Evolutionary conservation across 2,888 invertebrate species (phyloP).

Genomic region (Melitaea athalia): DNA sequence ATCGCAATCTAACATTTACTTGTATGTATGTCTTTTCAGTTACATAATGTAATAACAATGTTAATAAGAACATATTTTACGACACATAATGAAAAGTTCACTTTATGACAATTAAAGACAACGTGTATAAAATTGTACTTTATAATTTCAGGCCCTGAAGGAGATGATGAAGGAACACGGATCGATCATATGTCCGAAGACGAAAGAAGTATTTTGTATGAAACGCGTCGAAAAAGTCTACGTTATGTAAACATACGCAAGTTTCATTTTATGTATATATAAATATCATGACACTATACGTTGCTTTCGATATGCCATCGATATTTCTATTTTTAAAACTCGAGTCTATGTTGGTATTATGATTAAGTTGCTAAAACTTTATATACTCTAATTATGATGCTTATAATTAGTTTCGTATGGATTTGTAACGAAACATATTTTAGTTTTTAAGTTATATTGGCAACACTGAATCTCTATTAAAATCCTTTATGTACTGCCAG

Average conservation of each 20-base stretch:
- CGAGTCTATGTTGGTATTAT: constrained; percentile 12
- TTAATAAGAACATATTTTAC: too few relatives aligned
- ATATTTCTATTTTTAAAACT: background rate
- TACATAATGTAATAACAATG: too few relatives aligned
- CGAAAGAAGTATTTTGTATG: constrained; percentile 94
- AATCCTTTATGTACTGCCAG: constrained; percentile 3
- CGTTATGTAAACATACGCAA: constrained; percentile 88
- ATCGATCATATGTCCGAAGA: constrained; percentile 95
- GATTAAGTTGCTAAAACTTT: constrained; percentile 1
- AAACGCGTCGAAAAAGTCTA: constrained; percentile 98
- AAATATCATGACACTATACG: constrained; percentile 7
- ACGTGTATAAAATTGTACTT: background rate
- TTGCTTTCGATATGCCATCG: background rate
- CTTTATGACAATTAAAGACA: too few relatives aligned
- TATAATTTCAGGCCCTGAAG: constrained; percentile 86
- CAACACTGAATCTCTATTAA: background rate
- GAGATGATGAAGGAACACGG: constrained; percentile 97
- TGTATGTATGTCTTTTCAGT: too few relatives aligned
- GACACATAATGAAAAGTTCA: too few relatives aligned
- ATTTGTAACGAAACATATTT: background rate
- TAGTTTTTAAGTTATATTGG: constrained; percentile 2
- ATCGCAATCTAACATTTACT: too few relatives aligned
- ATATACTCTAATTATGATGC: constrained; percentile 6
- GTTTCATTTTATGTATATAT: constrained; percentile 3
- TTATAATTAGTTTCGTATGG: constrained; percentile 4